Evolutionary conservation across 2,797 vertebrate species (phyloP).

Genomic region (Acrossocheilus fasciatus): DNA sequence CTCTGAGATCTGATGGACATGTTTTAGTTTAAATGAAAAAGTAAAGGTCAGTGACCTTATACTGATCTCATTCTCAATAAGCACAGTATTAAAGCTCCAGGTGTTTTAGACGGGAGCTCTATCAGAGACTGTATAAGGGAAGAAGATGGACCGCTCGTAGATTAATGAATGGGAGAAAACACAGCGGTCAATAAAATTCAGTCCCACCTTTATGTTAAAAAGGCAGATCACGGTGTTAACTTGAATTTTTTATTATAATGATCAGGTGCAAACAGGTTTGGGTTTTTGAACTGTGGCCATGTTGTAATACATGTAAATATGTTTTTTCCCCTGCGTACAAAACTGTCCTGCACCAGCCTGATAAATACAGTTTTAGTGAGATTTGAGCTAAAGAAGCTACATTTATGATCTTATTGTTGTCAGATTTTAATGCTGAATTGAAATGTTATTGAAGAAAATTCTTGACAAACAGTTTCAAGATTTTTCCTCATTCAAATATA

Average conservation of each 20-base stretch:
- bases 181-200: not conserved
- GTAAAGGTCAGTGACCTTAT: not conserved
- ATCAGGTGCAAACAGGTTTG: not conserved
- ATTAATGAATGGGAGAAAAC: not conserved
- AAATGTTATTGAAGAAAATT: not conserved
- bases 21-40: conserved; percentile 20
- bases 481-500: not conserved
- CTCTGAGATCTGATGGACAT: not conserved
- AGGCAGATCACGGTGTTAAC: not conserved
- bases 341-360: not conserved
- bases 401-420: not conserved
- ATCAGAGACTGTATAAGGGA: not conserved
- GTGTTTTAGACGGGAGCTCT: not conserved
- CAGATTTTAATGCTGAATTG: not conserved
- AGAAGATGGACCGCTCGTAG: not conserved
- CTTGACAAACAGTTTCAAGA: not conserved
- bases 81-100: not conserved
- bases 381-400: not conserved
- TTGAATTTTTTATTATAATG: not conserved
- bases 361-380: not conserved
- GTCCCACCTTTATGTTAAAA: not conserved
- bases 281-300: not conserved
- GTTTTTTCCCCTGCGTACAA: not conserved
- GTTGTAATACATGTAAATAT: not conserved
- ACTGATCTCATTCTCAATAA: not conserved